Percentiles rank a stretch among this genome's conserved stretches.
phyloP scores from a whole-genome alignment of 2,888 invertebrate genomes.

The Trisateles emortualis region DNA sequence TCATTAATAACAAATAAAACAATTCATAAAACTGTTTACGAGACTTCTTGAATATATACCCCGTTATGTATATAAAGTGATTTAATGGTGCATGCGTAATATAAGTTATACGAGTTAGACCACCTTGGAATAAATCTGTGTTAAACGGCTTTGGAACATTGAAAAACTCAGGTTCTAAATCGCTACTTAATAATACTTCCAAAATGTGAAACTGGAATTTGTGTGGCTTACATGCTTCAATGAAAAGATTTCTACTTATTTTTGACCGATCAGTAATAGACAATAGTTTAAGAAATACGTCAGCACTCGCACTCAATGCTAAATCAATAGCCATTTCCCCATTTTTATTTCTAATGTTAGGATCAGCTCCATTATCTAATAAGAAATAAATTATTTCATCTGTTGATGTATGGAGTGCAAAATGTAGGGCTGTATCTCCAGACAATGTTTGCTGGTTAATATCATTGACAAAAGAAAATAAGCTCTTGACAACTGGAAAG shows the following conservation, averaged over 20 bases:
- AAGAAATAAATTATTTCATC: slow-evolving; percentile 70
- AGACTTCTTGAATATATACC: slow-evolving; percentile 74
- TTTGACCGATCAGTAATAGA: slow-evolving; percentile 59
- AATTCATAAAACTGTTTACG: slow-evolving; percentile 71
- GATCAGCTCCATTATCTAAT: slow-evolving; percentile 72
- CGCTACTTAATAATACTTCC: slow-evolving; percentile 68
- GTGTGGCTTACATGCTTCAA: slow-evolving; percentile 76
- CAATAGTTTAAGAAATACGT: slow-evolving; percentile 68
- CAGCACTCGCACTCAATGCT: slow-evolving; percentile 60
- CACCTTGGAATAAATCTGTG: slow-evolving; percentile 61
- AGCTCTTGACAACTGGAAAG: slow-evolving; percentile 60
- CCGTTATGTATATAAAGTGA: slow-evolving; percentile 74
- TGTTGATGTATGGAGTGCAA: slow-evolving; percentile 67
- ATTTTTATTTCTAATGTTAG: slow-evolving; percentile 66
- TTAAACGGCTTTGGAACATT: slow-evolving; percentile 66
- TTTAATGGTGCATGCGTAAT: slow-evolving; percentile 72
- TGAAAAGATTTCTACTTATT: slow-evolving; percentile 69
- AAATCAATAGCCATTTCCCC: slow-evolving; percentile 71
- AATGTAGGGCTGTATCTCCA: slow-evolving; percentile 73
- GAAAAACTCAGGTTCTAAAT: slow-evolving; percentile 77
- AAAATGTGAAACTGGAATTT: slow-evolving; percentile 77
- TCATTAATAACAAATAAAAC: slow-evolving; percentile 73
- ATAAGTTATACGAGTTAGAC: slow-evolving; percentile 45
- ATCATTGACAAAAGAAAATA: slow-evolving; percentile 72
- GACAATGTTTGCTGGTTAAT: slow-evolving; percentile 67